Evolutionary conservation across 2,888 invertebrate species (phyloP).

Genomic region (Escarpia spicata): DNA sequence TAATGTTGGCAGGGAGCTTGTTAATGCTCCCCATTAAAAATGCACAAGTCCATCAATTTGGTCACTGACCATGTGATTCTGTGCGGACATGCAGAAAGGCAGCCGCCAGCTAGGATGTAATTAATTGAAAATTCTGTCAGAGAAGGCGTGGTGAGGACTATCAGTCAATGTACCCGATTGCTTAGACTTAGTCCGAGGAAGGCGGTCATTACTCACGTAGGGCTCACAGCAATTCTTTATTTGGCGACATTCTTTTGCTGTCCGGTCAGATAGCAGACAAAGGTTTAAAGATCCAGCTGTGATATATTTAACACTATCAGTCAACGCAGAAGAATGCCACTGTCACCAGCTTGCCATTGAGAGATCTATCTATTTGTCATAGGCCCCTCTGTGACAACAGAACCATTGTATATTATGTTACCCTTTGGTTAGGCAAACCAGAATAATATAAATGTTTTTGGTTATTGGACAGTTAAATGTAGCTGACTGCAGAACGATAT

Average conservation of each 20-base stretch:
- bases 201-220: neutral
- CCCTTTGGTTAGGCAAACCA: neutral
- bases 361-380: neutral
- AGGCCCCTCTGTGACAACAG: neutral
- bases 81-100: neutral
- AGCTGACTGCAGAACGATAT: no score
- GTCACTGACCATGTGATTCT: slow-evolving; percentile 5
- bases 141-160: neutral
- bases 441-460: neutral
- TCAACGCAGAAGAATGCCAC: neutral
- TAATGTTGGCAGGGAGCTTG: neutral
- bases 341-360: neutral
- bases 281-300: neutral
- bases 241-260: neutral
- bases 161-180: neutral
- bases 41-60: slow-evolving; percentile 1
- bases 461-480: no score
- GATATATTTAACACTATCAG: neutral
- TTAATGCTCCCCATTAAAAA: slow-evolving; percentile 11
- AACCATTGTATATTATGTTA: neutral
- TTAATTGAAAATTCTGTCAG: neutral
- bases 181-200: neutral
- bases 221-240: neutral
- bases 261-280: neutral
- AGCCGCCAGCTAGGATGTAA: neutral